These are phyloP conservation scores for Tetramorium parvispinum DNA, from an alignment of 1,140 invertebrate species.

Conservation along the genomic window DNA sequence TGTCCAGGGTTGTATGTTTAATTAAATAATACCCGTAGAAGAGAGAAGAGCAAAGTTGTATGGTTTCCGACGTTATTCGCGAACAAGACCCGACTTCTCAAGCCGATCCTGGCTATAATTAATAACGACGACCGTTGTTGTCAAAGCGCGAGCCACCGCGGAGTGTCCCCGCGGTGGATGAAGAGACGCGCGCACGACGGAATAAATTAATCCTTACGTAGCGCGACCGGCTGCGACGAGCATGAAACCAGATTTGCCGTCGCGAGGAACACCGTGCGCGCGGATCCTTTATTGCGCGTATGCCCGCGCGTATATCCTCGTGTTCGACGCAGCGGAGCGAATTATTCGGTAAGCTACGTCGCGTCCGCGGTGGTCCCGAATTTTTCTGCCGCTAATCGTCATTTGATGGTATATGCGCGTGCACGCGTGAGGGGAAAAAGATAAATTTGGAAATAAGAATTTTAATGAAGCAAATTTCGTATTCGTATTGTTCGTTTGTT, in stretches of 20 bases:
- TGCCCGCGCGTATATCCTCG: background rate
- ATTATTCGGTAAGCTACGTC: conserved; percentile 24
- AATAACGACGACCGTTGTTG: conserved; percentile 30
- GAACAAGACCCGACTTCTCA: background rate
- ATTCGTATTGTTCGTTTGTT: too few species aligned
- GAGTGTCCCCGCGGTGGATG: background rate
- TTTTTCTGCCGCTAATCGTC: background rate
- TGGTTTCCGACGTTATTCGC: background rate
- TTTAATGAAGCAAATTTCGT: background rate
- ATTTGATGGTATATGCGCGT: background rate
- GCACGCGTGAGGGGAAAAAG: background rate
- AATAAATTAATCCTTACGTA: conserved; percentile 37
- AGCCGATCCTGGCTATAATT: conserved; percentile 18
- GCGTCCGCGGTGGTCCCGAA: background rate
- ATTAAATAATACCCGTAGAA: background rate
- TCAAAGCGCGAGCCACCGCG: conserved; percentile 25
- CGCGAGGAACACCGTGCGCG: background rate
- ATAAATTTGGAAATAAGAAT: background rate
- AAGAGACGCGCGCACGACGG: background rate
- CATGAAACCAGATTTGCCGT: conserved; percentile 46
- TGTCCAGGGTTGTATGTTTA: background rate
- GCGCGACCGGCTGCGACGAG: conserved; percentile 11
- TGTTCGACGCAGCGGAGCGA: conserved; percentile 3
- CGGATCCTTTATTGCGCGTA: background rate
- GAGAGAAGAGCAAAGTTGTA: background rate